Evolutionary conservation across 2,888 invertebrate genomes (phyloP).

Genomic region (Dyspetes luteomarginatus): DNA sequence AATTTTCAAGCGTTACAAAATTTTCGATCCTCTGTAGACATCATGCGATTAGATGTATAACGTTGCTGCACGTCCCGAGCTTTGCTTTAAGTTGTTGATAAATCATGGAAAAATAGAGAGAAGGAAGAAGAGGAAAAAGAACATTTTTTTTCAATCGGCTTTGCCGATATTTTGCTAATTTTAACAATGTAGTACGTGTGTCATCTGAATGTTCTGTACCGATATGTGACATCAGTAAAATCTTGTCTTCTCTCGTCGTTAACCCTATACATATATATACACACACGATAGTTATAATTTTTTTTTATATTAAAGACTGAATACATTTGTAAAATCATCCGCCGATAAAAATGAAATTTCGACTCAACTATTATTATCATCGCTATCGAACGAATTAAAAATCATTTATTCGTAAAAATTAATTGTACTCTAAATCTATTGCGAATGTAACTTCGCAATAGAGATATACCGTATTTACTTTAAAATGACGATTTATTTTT

Average conservation of each 20-base stretch:
- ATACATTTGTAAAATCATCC: conserved; percentile 51
- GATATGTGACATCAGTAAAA: not conserved
- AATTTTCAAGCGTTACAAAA: not conserved
- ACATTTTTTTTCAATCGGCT: conserved; percentile 15
- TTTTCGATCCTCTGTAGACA: conserved; percentile 6
- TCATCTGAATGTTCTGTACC: conserved; percentile 15
- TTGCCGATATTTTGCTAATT: conserved; percentile 29
- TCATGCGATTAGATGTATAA: conserved; percentile 39
- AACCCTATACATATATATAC: conserved; percentile 5
- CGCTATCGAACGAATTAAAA: conserved; percentile 7
- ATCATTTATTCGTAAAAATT: conserved; percentile 35
- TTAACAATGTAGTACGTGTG: conserved; percentile 12
- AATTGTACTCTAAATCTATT: no score
- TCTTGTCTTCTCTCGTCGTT: conserved; percentile 34
- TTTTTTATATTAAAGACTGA: conserved; percentile 55
- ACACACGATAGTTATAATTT: conserved; percentile 51
- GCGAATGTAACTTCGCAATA: not conserved
- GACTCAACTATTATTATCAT: conserved; percentile 28
- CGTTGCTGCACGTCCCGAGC: conserved; percentile 43
- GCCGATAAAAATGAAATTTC: conserved; percentile 34
- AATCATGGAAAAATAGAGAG: conserved; percentile 26
- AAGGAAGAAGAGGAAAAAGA: not conserved
- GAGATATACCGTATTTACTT: conserved; percentile 22
- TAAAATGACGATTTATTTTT: conserved; percentile 51
- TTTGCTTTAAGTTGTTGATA: conserved; percentile 58